phyloP scores from a whole-genome alignment of 2,888 invertebrate species.

The Mechanitis mazaeus region DNA sequence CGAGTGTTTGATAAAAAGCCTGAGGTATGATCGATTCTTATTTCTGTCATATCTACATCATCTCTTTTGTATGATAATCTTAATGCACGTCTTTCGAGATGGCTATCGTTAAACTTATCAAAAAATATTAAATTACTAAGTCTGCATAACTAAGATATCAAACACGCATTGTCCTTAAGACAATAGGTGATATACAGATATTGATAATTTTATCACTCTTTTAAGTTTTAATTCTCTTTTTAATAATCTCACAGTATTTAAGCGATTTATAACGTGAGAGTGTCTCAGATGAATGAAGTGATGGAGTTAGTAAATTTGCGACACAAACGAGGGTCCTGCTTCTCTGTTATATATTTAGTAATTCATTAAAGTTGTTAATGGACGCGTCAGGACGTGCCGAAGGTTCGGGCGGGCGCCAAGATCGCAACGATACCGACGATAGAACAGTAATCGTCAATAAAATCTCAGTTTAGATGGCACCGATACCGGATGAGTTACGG shows the following conservation, averaged over 20 bases:
- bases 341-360: too few species aligned
- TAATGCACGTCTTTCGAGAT: constrained; percentile 23
- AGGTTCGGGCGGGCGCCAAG: constrained; percentile 66
- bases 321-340: too few species aligned
- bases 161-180: constrained; percentile 41
- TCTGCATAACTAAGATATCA: constrained; percentile 38
- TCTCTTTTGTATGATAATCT: constrained; percentile 27
- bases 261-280: too few species aligned
- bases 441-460: constrained; percentile 77
- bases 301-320: too few species aligned
- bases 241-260: background rate
- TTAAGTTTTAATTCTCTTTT: constrained; percentile 13
- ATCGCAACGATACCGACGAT: constrained; percentile 74
- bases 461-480: constrained; percentile 76
- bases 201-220: constrained; percentile 49
- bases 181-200: constrained; percentile 58
- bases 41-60: constrained; percentile 19
- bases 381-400: constrained; percentile 35
- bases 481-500: constrained; percentile 75
- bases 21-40: constrained; percentile 9
- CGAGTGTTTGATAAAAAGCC: background rate
- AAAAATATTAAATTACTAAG: constrained; percentile 28
- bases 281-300: too few species aligned
- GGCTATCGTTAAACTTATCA: constrained; percentile 20
- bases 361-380: too few species aligned